Conservation (phyloP, 1,140 invertebrate genomes). For the Lucilia sericata region DNA sequence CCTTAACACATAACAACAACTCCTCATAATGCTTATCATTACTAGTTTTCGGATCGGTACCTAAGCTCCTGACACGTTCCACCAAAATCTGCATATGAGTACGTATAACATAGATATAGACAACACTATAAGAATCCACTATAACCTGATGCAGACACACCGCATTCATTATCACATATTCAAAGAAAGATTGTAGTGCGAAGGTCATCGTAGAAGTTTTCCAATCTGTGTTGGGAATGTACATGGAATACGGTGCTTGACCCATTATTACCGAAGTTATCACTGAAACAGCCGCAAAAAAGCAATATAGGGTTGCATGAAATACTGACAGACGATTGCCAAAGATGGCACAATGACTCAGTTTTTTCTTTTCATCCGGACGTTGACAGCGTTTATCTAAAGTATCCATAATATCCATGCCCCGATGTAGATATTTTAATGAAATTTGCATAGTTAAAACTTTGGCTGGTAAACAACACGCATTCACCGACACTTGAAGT, state of each 20-base stretch:
- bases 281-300: slow-evolving; percentile 51
- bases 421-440: slow-evolving; percentile 45
- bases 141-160: not conserved
- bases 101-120: too few species aligned
- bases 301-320: slow-evolving; percentile 35
- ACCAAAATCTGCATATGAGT: slow-evolving; percentile 51
- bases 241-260: slow-evolving; percentile 53
- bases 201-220: slow-evolving; percentile 47
- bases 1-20: slow-evolving; percentile 51
- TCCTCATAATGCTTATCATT: slow-evolving; percentile 50
- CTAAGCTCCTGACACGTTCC: slow-evolving; percentile 42
- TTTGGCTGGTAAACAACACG: slow-evolving; percentile 50
- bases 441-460: slow-evolving; percentile 48
- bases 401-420: slow-evolving; percentile 44
- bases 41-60: not conserved
- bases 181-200: slow-evolving; percentile 50
- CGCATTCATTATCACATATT: slow-evolving; percentile 53
- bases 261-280: slow-evolving; percentile 48
- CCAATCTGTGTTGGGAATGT: slow-evolving; percentile 53
- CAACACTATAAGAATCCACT: too few species aligned
- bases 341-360: not conserved
- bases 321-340: slow-evolving; percentile 46
- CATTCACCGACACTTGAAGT: slow-evolving; percentile 52
- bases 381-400: slow-evolving; percentile 49
- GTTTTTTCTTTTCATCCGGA: slow-evolving; percentile 42